Evolutionary conservation across 2,797 vertebrate species (phyloP).

Genomic region (Sebastes hubbsi): DNA sequence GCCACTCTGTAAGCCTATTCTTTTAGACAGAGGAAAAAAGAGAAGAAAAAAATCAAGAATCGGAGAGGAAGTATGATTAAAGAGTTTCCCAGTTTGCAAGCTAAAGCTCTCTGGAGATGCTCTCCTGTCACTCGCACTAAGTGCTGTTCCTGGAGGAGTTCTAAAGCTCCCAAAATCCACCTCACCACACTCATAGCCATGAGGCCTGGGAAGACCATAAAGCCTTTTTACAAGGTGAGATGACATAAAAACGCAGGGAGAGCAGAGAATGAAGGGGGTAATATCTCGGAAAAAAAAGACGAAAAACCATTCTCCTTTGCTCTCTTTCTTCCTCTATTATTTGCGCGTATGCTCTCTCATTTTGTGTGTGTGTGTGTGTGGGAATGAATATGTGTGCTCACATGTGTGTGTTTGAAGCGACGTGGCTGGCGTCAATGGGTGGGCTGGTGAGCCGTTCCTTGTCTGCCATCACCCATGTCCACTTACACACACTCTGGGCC

Average conservation of each 20-base stretch:
- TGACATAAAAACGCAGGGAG: slow-evolving; percentile 74
- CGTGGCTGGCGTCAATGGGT: slow-evolving; percentile 34
- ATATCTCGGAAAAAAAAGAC: slow-evolving; percentile 17
- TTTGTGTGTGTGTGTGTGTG: neutral
- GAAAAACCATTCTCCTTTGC: slow-evolving; percentile 27
- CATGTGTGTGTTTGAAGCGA: slow-evolving; percentile 28
- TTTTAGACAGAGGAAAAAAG: neutral
- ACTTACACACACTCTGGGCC: slow-evolving; percentile 76
- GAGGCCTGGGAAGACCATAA: slow-evolving; percentile 77
- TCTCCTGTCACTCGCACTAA: slow-evolving; percentile 69
- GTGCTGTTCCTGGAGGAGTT: slow-evolving; percentile 59
- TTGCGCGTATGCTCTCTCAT: neutral
- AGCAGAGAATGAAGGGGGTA: slow-evolving; percentile 50
- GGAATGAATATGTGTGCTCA: neutral
- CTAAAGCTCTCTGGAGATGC: slow-evolving; percentile 64
- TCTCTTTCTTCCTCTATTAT: slow-evolving; percentile 23
- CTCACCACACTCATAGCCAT: slow-evolving; percentile 51
- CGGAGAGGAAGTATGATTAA: slow-evolving; percentile 24
- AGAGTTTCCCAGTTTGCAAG: slow-evolving; percentile 54
- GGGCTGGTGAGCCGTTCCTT: slow-evolving; percentile 65
- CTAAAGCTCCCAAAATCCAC: slow-evolving; percentile 65
- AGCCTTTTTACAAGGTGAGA: slow-evolving; percentile 82
- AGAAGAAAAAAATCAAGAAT: neutral
- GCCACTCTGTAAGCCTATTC: neutral
- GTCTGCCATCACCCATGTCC: slow-evolving; percentile 81